Conservation (phyloP, 2,113 vertebrate species). For the Caranx melampygus region DNA sequence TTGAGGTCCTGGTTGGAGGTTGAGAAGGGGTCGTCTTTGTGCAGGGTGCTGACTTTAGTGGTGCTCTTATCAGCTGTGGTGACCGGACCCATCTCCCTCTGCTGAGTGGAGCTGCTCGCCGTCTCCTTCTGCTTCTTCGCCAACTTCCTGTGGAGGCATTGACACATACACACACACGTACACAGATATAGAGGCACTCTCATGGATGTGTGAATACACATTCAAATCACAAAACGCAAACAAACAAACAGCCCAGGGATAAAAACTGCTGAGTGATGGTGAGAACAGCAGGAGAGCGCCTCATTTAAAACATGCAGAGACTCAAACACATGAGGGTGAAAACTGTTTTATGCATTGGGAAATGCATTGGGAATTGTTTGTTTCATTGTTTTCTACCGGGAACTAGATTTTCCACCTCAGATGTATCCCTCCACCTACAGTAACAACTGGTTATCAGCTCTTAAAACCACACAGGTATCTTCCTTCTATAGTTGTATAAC, state of each 20-base stretch:
- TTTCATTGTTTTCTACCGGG: no score
- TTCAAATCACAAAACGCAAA: constrained; percentile 2
- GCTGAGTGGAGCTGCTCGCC: constrained; percentile 92
- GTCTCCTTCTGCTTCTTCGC: constrained; percentile 99
- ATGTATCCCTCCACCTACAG: no score
- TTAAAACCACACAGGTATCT: no score
- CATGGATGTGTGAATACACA: background rate
- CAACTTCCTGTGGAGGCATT: constrained; percentile 90
- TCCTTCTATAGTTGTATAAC: no score
- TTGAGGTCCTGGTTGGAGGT: constrained; percentile 96
- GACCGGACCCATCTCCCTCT: constrained; percentile 96
- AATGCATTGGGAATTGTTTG: background rate
- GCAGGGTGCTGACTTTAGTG: constrained; percentile 91
- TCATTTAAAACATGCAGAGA: constrained; percentile 3
- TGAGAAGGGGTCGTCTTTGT: constrained; percentile 95
- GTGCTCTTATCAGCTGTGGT: constrained; percentile 90
- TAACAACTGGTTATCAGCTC: no score
- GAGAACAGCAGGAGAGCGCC: background rate
- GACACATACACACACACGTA: constrained; percentile 7
- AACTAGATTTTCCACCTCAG: no score
- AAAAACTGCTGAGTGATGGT: background rate
- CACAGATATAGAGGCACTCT: background rate
- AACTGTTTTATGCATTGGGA: constrained; percentile 2
- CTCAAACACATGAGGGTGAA: background rate
- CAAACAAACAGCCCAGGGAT: background rate